Conservation (phyloP, 1,140 invertebrate genomes). For the Spodoptera frugiperda region DNA sequence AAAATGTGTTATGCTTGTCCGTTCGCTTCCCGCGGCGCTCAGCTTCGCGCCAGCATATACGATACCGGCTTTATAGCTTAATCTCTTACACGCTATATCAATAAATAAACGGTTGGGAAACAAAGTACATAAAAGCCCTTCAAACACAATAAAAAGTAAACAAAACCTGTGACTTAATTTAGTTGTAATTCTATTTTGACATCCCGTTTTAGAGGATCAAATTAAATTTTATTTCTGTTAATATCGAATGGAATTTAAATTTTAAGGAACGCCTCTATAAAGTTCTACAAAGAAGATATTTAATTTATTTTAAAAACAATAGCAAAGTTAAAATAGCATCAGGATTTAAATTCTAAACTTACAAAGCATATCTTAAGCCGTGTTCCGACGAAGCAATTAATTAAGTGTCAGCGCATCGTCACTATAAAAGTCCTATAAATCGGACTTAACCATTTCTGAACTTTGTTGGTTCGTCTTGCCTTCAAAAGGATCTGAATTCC, state of each 20-base stretch:
- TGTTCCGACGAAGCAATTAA: constrained; percentile 12
- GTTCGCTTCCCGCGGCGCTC: constrained; percentile 72
- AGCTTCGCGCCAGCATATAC: constrained; percentile 69
- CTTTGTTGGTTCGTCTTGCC: constrained; percentile 54
- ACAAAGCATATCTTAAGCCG: not conserved
- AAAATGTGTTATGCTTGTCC: constrained; percentile 73
- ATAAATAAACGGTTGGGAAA: constrained; percentile 78
- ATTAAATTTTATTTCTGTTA: constrained; percentile 38
- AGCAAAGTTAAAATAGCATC: not conserved
- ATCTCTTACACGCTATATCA: constrained; percentile 79
- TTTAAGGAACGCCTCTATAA: not conserved
- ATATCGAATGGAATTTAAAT: constrained; percentile 27
- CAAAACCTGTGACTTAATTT: constrained; percentile 43
- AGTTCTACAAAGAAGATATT: too few species aligned
- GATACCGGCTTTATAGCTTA: constrained; percentile 79
- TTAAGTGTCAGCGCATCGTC: constrained; percentile 34
- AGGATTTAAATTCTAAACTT: not conserved
- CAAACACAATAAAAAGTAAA: constrained; percentile 41
- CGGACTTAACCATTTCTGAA: constrained; percentile 50
- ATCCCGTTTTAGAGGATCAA: constrained; percentile 31
- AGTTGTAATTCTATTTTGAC: constrained; percentile 42
- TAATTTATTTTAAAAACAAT: constrained; percentile 4
- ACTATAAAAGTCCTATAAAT: constrained; percentile 52
- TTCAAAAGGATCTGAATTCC: constrained; percentile 66
- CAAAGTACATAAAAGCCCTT: constrained; percentile 63